These are phyloP conservation scores for Trypoxylon attenuatum DNA, from an alignment of 2,888 invertebrate species.

Conservation along the genomic window DNA sequence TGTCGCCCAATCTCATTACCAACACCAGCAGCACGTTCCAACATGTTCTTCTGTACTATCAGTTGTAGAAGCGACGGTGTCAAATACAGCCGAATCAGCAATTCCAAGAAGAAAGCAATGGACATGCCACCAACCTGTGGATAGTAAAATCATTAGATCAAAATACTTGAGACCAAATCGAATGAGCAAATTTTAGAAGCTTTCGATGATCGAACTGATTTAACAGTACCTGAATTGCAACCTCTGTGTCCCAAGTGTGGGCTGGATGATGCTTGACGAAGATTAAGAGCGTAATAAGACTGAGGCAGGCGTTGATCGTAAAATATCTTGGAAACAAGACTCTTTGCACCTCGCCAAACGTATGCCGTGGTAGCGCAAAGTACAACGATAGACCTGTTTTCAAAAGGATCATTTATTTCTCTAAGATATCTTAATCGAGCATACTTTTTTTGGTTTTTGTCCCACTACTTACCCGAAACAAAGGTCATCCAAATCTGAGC, in stretches of 20 bases:
- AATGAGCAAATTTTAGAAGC: too few species aligned
- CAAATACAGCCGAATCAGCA: slow-evolving; percentile 85
- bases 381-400: slow-evolving; percentile 86
- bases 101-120: slow-evolving; percentile 83
- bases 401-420: slow-evolving; percentile 44
- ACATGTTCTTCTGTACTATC: slow-evolving; percentile 84
- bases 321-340: slow-evolving; percentile 92
- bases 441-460: not conserved
- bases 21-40: slow-evolving; percentile 85
- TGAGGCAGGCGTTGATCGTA: slow-evolving; percentile 84
- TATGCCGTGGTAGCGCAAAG: slow-evolving; percentile 89
- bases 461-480: slow-evolving; percentile 82
- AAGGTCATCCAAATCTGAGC: slow-evolving; percentile 96
- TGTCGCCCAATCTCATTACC: slow-evolving; percentile 87
- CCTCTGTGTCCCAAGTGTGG: slow-evolving; percentile 75
- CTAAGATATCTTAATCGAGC: not conserved
- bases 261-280: slow-evolving; percentile 81
- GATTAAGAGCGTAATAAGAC: slow-evolving; percentile 83
- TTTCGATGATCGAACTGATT: too few species aligned
- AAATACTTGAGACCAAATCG: too few species aligned
- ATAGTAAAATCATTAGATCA: not conserved
- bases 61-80: slow-evolving; percentile 84
- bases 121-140: slow-evolving; percentile 80
- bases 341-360: slow-evolving; percentile 91
- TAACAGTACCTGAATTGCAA: slow-evolving; percentile 78